Percentiles rank a stretch among this genome's conserved stretches.
Conservation (phyloP, 2,888 invertebrate genomes). For the Cataglyphis albicans region DNA sequence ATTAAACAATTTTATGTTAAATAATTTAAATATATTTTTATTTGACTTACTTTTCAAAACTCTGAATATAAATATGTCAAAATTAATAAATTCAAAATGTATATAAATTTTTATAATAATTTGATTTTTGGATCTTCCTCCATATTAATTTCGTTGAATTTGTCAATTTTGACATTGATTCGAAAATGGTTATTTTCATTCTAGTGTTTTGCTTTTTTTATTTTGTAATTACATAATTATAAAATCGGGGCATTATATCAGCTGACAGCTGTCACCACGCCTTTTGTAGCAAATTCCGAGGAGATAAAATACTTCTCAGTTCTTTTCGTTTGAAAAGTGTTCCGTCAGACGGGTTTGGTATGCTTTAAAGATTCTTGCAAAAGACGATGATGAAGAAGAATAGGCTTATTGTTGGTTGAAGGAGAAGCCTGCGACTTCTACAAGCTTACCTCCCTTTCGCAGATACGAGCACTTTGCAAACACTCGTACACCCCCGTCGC, state of each 20-base stretch:
- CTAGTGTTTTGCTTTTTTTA: no score
- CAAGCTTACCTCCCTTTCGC: constrained; percentile 49
- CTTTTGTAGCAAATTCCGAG: neutral
- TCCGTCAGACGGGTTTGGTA: constrained; percentile 37
- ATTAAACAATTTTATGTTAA: neutral
- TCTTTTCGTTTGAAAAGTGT: constrained; percentile 51
- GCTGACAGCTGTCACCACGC: no score
- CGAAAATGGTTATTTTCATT: no score
- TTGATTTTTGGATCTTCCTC: neutral
- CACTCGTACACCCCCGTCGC: constrained; percentile 43
- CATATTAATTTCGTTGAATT: no score
- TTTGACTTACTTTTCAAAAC: neutral
- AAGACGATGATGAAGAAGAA: constrained; percentile 61
- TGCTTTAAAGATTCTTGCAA: constrained; percentile 61
- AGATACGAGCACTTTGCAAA: constrained; percentile 62
- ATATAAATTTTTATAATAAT: neutral
- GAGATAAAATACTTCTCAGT: neutral
- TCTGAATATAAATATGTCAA: neutral
- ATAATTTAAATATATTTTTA: neutral
- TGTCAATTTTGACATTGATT: neutral
- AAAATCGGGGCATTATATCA: no score
- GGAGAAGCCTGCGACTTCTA: constrained; percentile 51
- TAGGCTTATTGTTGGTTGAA: constrained; percentile 44
- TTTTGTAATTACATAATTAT: no score
- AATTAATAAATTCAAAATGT: neutral